Conservation (phyloP, 1,140 invertebrate genomes). For the Bombus soroeensis region DNA sequence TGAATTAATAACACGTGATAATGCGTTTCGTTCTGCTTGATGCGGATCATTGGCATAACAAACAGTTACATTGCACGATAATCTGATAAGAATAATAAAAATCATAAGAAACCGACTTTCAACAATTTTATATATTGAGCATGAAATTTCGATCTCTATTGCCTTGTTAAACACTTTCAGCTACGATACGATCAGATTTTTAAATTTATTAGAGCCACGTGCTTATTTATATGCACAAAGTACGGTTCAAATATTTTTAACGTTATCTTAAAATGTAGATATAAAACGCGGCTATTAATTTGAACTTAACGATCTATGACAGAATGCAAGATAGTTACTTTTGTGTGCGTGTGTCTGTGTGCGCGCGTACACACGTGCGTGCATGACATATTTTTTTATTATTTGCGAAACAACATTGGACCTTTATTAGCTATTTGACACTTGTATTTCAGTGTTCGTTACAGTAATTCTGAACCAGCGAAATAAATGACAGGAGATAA, state of each 20-base stretch:
- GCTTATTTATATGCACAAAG: not conserved
- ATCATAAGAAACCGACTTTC: not conserved
- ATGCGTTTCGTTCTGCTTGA: not conserved
- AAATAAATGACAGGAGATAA: too few relatives aligned
- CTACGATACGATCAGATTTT: not conserved
- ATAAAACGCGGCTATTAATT: not conserved
- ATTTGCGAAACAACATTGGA: too few relatives aligned
- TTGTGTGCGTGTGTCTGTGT: accelerated
- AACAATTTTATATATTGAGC: not conserved
- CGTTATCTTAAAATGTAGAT: not conserved
- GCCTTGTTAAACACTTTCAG: not conserved
- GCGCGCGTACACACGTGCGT: too few relatives aligned
- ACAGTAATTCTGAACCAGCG: too few relatives aligned
- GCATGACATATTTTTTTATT: too few relatives aligned
- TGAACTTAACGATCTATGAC: not conserved
- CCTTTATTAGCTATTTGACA: too few relatives aligned
- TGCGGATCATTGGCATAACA: not conserved
- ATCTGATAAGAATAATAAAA: not conserved
- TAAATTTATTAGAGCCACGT: not conserved
- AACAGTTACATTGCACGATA: not conserved
- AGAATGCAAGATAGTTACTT: not conserved
- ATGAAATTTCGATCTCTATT: not conserved
- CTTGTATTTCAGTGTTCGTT: too few relatives aligned
- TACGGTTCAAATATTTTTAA: not conserved
- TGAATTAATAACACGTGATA: not conserved